These are phyloP conservation scores for Falco naumanni DNA, from an alignment of 2,797 vertebrate genomes.

Conservation along the genomic window DNA sequence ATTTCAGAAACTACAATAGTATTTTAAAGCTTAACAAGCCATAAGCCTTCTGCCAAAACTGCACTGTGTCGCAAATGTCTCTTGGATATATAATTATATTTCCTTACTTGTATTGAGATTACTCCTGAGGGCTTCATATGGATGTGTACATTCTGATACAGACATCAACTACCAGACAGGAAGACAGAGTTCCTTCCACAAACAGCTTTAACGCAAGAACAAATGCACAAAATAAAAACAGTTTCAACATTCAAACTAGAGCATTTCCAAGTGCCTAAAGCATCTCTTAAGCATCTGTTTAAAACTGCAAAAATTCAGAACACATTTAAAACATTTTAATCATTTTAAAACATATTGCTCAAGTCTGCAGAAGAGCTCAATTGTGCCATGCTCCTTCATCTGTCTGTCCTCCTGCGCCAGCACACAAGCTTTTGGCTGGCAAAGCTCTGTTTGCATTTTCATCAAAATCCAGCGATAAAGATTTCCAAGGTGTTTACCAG, in stretches of 20 bases:
- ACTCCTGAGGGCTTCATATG: not conserved
- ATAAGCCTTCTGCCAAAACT: constrained; percentile 1
- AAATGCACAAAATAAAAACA: not conserved
- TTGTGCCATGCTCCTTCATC: not conserved
- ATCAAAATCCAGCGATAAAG: not conserved
- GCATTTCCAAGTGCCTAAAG: not conserved
- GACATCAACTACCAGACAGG: not conserved
- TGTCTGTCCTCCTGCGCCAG: not conserved
- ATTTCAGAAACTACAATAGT: not conserved
- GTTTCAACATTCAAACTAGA: not conserved
- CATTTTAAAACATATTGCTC: not conserved
- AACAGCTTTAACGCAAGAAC: not conserved
- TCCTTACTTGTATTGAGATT: not conserved
- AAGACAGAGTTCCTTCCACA: not conserved
- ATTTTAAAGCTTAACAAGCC: not conserved
- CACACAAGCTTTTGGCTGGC: not conserved
- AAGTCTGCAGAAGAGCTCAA: not conserved
- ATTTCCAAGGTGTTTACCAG: not conserved
- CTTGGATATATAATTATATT: not conserved
- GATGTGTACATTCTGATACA: not conserved
- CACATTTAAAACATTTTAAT: not conserved
- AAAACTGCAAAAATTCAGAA: not conserved
- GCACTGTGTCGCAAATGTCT: not conserved
- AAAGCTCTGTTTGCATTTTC: not conserved
- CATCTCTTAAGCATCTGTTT: not conserved